Evolutionary conservation across 2,113 vertebrate genomes (phyloP).

Genomic region (Oplegnathus fasciatus): DNA sequence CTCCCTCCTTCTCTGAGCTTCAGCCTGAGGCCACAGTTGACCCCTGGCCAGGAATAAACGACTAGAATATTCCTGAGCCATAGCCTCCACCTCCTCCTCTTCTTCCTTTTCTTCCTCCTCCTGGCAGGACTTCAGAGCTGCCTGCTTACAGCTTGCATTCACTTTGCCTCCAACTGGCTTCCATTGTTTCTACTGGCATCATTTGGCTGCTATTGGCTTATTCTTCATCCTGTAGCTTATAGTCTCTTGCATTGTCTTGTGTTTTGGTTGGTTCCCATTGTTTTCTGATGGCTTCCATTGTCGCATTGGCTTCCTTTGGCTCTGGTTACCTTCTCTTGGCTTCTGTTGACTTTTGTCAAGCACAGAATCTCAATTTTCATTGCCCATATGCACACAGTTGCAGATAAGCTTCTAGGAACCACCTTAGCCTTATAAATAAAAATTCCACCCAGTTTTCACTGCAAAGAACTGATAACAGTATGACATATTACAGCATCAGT

Average conservation of each 20-base stretch:
- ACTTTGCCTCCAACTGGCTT: constrained; percentile 49
- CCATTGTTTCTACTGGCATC: constrained; percentile 51
- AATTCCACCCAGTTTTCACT: not conserved
- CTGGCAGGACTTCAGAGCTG: constrained; percentile 54
- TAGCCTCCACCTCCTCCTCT: constrained; percentile 30
- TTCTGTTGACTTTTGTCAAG: not conserved
- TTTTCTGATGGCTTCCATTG: constrained; percentile 17
- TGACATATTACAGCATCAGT: not conserved
- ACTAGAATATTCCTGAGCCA: constrained; percentile 56
- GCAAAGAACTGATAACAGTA: not conserved
- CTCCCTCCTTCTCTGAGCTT: constrained; percentile 40
- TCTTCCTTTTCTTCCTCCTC: constrained; percentile 44
- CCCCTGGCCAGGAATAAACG: constrained; percentile 66
- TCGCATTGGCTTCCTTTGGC: not conserved
- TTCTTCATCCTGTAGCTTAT: constrained; percentile 18
- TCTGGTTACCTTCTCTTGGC: not conserved
- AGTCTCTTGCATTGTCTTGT: constrained; percentile 27
- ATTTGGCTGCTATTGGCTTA: constrained; percentile 20
- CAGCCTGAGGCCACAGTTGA: constrained; percentile 67
- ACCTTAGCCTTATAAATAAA: not conserved
- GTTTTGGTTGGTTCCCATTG: constrained; percentile 28
- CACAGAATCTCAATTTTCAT: not conserved
- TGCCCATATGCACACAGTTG: not conserved
- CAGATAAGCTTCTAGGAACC: not conserved
- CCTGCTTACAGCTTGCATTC: constrained; percentile 53